A percentile compares a stretch with the other conserved stretches of the same genome.
Conservation (phyloP, 2,888 invertebrate species). For the Drosophila pseudotalamancana region DNA sequence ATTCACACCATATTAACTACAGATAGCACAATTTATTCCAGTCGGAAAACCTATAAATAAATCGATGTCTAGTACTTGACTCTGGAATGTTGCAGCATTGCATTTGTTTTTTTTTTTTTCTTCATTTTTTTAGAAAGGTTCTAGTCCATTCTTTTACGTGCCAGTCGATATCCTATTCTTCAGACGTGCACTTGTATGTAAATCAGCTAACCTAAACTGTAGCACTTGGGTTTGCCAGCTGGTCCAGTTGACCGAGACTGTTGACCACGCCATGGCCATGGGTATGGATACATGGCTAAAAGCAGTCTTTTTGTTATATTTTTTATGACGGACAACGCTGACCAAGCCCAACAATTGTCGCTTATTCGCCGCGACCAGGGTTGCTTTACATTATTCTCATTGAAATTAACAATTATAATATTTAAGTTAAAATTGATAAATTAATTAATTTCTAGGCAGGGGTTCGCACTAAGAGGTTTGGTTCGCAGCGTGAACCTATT, state of each 20-base stretch:
- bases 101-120: not conserved
- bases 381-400: conserved; percentile 19
- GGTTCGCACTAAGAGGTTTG: not conserved
- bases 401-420: not conserved
- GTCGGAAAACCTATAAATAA: conserved; percentile 38
- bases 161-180: conserved; percentile 15
- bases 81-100: conserved; percentile 31
- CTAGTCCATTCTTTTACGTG: not conserved
- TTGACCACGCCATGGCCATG: conserved; percentile 62
- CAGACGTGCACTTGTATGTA: conserved; percentile 55
- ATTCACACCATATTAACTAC: conserved; percentile 26
- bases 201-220: conserved; percentile 68
- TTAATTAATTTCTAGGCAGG: not conserved
- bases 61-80: conserved; percentile 18
- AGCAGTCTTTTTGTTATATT: conserved; percentile 53
- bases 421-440: not conserved
- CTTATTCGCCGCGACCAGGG: conserved; percentile 60
- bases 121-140: conserved; percentile 31
- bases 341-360: conserved; percentile 74
- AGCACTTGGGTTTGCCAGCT: conserved; percentile 64
- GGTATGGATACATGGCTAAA: conserved; percentile 50
- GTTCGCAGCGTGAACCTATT: no score
- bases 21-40: conserved; percentile 27
- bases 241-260: conserved; percentile 54
- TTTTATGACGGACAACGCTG: conserved; percentile 60